Evolutionary conservation across 2,888 invertebrate genomes (phyloP).

Genomic region (Lumbricus terrestris): DNA sequence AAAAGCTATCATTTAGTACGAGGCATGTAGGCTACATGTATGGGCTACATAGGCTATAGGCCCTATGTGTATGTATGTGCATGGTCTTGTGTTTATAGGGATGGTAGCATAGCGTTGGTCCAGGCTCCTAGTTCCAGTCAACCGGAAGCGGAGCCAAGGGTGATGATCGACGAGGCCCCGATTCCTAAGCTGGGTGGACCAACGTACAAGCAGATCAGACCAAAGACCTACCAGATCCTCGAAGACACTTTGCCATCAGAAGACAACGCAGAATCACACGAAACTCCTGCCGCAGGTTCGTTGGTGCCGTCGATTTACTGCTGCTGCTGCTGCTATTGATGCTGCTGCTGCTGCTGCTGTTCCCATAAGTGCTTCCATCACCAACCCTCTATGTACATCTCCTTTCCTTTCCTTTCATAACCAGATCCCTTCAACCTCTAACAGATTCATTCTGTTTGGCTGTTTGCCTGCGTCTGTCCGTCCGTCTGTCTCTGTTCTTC

Average conservation of each 20-base stretch:
- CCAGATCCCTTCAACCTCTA: neutral
- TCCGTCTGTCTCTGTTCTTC: neutral
- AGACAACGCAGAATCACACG: neutral
- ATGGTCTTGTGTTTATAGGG: neutral
- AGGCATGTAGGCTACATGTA: too few relatives aligned
- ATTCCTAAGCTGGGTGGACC: slow-evolving; percentile 46
- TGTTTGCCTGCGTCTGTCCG: neutral
- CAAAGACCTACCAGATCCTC: slow-evolving; percentile 55
- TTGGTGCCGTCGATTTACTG: too few relatives aligned
- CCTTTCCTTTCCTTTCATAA: neutral
- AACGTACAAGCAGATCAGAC: slow-evolving; percentile 52
- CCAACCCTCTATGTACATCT: neutral
- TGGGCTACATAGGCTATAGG: too few relatives aligned
- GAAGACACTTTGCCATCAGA: slow-evolving; percentile 46
- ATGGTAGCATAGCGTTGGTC: neutral
- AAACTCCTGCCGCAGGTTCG: slow-evolving; percentile 22
- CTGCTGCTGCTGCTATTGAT: neutral
- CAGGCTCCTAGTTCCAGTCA: neutral
- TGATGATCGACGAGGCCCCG: slow-evolving; percentile 44
- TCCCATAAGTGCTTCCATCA: neutral
- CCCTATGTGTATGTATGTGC: neutral
- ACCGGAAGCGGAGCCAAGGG: slow-evolving; percentile 18
- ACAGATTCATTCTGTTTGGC: neutral
- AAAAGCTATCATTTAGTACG: too few relatives aligned
- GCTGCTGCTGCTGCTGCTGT: slow-evolving; percentile 17